Base-by-base conservation (phyloP, 1,140 invertebrate genomes). In the Thaumetopoea pityocampa region DNA sequence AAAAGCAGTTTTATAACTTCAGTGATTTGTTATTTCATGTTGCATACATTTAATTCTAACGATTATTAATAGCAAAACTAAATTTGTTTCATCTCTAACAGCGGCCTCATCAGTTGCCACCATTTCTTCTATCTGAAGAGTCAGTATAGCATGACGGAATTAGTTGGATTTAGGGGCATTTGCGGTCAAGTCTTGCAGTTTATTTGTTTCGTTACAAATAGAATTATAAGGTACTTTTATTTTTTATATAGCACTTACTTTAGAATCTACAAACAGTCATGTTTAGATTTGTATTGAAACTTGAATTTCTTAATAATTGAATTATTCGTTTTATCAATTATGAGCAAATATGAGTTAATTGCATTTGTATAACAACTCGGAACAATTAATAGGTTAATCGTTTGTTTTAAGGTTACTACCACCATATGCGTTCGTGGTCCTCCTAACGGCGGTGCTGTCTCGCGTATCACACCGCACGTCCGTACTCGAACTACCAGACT, bases 41-140 rank as follows among this genome's bases (percentile, higher is more conserved):
- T n/a, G n/a, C n/a, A n/a, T n/a, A n/a, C n/a, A n/a, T n/a, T n/a
- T n/a, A n/a, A n/a, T n/a, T n/a, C n/a, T n/a, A n/a, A n/a, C n/a
- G n/a, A n/a, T n/a, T n/a, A n/a, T n/a, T n/a, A n/a, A n/a, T n/a
- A n/a, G n/a, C n/a, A n/a, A n/a, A n/a, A n/a, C n/a, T n/a, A n/a
- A n/a, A n/a, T n/a, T n/a, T n/a, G n/a, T n/a, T n/a, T n/a, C n/a
- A n/a, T n/a, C n/a, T n/a, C n/a, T 30, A 41, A 5, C 36, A 83
- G 79, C 36, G 79, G 79, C n/a, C 30, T 78, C 5, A 71, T 83
- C 34, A 80, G 79, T 32, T 53, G 74, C 0, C 72, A 83, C 23
- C 79, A 83, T 36, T 83, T 76, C 57, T 83, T 83, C 52, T 80
- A 71, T 51, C 32, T 83, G 32, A 79, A 79, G 45, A 73, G 68